Evolutionary conservation across 23 tunicate genomes (phyloP), one percentile per base, ranked within the genome.

Genomic region (Styela plicata): DNA sequence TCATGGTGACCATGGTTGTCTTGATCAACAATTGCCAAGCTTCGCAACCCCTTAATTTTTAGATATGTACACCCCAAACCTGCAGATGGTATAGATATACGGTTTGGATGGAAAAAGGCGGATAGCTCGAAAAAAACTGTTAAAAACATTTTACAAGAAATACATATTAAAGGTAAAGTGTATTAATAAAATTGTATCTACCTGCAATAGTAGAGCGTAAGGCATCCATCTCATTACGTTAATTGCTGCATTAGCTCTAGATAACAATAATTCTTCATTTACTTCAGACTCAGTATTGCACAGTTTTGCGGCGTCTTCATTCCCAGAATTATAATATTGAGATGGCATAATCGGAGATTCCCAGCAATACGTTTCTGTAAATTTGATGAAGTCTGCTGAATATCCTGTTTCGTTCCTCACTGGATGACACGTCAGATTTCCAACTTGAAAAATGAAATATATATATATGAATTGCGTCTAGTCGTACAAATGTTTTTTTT

Each of bases 301-400:
- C 57, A 44, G 13, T 13, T 44, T 44, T 13, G 13, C 10, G 57
- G 13, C 13, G 57, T 44, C 13, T n/a, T n/a, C n/a, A n/a, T n/a
- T n/a, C n/a, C n/a, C n/a, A n/a, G n/a, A n/a, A 44, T 44, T 44
- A 44, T 44, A 7, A 44, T 44, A 13, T 5, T 5, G 10, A 44
- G 7, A 44, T 44, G 7, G 7, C 13, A 44, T 44, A 7, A 44
- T 13, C 36, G 77, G 77, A 3, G 77, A 71, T 71, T 71, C 78
- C 89, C 89, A 85, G 63, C 89, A 85, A 69, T 79, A 85, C 5
- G 89, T 44, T 10, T 73, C 33, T 24, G 84, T 70, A 79, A 63
- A 85, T n/a, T 36, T 27, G 35, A 76, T 79, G 69, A 85, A 79
- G 2, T 83, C 79, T 18, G 70, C 69, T n/a, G 36, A 31, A 13